phyloP scores from a whole-genome alignment of 2,797 vertebrate species.

The Toxotes lorentzi region DNA sequence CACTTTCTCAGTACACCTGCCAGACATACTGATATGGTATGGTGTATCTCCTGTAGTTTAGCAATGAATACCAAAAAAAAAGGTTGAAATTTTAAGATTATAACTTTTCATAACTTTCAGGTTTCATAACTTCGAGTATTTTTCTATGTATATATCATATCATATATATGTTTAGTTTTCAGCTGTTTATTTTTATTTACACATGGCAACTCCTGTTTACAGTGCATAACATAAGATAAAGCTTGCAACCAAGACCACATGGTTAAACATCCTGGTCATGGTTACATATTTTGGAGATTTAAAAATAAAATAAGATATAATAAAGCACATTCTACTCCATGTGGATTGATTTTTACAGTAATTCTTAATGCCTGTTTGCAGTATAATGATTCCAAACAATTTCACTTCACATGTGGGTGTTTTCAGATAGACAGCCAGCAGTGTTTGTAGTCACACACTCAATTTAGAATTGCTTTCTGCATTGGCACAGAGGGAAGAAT shows the following conservation, averaged over 20 bases:
- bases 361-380: slow-evolving; percentile 37
- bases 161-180: too few relatives aligned
- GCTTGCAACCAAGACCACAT: neutral
- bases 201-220: too few relatives aligned
- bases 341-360: slow-evolving; percentile 28
- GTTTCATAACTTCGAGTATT: too few relatives aligned
- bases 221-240: neutral
- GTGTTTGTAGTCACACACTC: slow-evolving; percentile 51
- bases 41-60: neutral
- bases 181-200: too few relatives aligned
- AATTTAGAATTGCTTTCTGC: slow-evolving; percentile 48
- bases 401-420: slow-evolving; percentile 61
- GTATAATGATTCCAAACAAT: slow-evolving; percentile 38
- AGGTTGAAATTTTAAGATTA: too few relatives aligned
- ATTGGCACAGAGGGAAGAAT: slow-evolving; percentile 41
- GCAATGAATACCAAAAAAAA: neutral
- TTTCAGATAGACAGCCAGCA: slow-evolving; percentile 54
- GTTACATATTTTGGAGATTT: neutral
- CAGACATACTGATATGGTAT: neutral
- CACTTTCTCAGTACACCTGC: neutral
- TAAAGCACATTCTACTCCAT: slow-evolving; percentile 24
- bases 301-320: slow-evolving; percentile 2
- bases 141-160: too few relatives aligned
- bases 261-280: neutral
- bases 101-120: too few relatives aligned